Evolutionary conservation across 1,140 invertebrate genomes (phyloP), one percentile per base, ranked within the genome.

Genomic region (Odontomachus brunneus): DNA sequence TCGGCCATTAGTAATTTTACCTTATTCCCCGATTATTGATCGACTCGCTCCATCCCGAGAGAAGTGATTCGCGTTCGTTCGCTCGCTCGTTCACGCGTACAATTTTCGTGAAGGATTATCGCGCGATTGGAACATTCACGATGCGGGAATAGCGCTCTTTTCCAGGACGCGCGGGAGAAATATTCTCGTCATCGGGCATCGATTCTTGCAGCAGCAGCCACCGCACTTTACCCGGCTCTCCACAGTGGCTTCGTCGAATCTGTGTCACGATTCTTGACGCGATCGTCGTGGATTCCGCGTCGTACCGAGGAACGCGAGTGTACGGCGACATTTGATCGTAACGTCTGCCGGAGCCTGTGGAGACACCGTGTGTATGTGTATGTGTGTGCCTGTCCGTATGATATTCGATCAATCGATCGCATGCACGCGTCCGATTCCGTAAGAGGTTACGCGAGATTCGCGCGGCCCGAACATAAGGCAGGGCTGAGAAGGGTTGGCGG

Each of bases 331-430:
- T 44, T 55, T 49, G 57, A 86, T 85, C 65, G 73, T 55, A 51
- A 67, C 83, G 78, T 71, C 66, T 9, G 24, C 14, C 29, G 7
- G 9, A 14, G 19, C n/a, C 1, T 3, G 9, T 12, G 22, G 44
- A 53, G 49, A 67, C 38, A 11, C n/a, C 71, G 66, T 24, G 62
- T 4, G 51, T 33, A 48, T 44, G 81, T n/a, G n/a, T n/a, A n/a
- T n/a, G n/a, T n/a, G n/a, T n/a, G n/a, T n/a, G n/a, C n/a, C n/a
- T n/a, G n/a, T n/a, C n/a, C n/a, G n/a, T n/a, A n/a, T 85, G 78
- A 85, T 85, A 78, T 87, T 89, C 73, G 87, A 90, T 90, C 87
- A 85, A 81, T 80, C 51, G 75, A 73, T 69, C 19, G n/a, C n/a
- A n/a, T n/a, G n/a, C 53, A 5, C 29, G 33, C 76, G 38, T 44